A percentile compares a stretch with the other conserved stretches of the same genome.
These are phyloP conservation scores for Oligia strigilis DNA, from an alignment of 2,888 invertebrate species.

Conservation along the genomic window DNA sequence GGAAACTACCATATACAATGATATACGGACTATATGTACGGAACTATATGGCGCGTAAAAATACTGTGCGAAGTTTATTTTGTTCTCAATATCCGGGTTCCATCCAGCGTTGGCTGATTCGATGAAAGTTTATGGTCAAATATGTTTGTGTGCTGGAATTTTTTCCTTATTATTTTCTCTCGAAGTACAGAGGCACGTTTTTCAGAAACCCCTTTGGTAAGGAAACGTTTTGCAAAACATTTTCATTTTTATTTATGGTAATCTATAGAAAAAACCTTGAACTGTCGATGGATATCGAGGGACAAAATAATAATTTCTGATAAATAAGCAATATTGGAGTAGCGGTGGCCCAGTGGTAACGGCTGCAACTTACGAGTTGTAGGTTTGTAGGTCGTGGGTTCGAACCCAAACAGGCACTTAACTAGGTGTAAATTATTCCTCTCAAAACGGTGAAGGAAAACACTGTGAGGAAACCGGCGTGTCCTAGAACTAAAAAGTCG, in stretches of 20 bases:
- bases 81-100: conserved; percentile 49
- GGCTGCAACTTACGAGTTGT: too few species aligned
- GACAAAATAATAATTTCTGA: not conserved
- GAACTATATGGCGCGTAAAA: conserved; percentile 30
- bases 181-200: conserved; percentile 21
- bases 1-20: conserved; percentile 22
- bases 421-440: too few species aligned
- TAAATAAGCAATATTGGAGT: not conserved
- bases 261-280: not conserved
- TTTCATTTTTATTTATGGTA: conserved; percentile 18
- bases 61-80: conserved; percentile 45
- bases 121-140: conserved; percentile 53
- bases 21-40: conserved; percentile 22
- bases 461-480: too few species aligned
- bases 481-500: too few species aligned
- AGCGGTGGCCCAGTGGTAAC: too few species aligned
- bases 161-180: conserved; percentile 52
- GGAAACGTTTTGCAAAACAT: conserved; percentile 17
- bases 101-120: conserved; percentile 48
- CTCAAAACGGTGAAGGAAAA: too few species aligned
- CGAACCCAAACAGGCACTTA: too few species aligned
- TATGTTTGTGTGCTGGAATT: conserved; percentile 24
- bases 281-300: not conserved
- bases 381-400: too few species aligned
- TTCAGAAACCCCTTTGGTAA: conserved; percentile 17